These are phyloP conservation scores for Drosophila neotestacea DNA, from an alignment of 2,888 invertebrate genomes.

Conservation along the genomic window DNA sequence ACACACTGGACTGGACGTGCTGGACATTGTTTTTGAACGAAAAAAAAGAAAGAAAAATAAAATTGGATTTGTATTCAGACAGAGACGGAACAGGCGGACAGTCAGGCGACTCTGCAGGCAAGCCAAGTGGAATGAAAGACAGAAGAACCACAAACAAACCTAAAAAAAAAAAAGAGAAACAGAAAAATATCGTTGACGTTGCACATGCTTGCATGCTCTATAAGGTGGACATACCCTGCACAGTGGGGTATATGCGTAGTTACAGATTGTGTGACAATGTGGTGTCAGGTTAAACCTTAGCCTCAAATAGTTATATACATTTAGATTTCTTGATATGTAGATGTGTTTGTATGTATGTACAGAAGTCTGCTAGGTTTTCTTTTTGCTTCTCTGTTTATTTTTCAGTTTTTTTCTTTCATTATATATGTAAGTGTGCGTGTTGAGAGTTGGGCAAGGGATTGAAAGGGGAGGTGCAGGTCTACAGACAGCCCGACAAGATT, in stretches of 20 bases:
- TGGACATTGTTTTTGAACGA: slow-evolving; percentile 42
- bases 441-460: background rate
- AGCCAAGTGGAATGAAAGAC: slow-evolving; percentile 24
- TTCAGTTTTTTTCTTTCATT: slow-evolving; percentile 23
- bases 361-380: slow-evolving; percentile 15
- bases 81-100: slow-evolving; percentile 15
- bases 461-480: slow-evolving; percentile 5
- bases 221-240: slow-evolving; percentile 26
- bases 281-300: slow-evolving; percentile 23
- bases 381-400: slow-evolving; percentile 35
- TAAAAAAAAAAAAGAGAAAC: slow-evolving; percentile 13
- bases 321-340: slow-evolving; percentile 5
- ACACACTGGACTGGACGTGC: slow-evolving; percentile 15
- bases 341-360: slow-evolving; percentile 3
- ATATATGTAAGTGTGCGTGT: slow-evolving; percentile 3
- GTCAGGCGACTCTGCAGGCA: slow-evolving; percentile 15
- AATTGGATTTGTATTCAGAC: slow-evolving; percentile 22
- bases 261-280: slow-evolving; percentile 25
- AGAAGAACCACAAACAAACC: slow-evolving; percentile 2
- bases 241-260: slow-evolving; percentile 19
- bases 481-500: slow-evolving; percentile 46
- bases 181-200: slow-evolving; percentile 31
- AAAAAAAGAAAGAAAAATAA: slow-evolving; percentile 11
- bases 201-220: slow-evolving; percentile 25
- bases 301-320: background rate